Conservation (phyloP, 2,888 invertebrate species). For the Anagyrus pseudococci region DNA sequence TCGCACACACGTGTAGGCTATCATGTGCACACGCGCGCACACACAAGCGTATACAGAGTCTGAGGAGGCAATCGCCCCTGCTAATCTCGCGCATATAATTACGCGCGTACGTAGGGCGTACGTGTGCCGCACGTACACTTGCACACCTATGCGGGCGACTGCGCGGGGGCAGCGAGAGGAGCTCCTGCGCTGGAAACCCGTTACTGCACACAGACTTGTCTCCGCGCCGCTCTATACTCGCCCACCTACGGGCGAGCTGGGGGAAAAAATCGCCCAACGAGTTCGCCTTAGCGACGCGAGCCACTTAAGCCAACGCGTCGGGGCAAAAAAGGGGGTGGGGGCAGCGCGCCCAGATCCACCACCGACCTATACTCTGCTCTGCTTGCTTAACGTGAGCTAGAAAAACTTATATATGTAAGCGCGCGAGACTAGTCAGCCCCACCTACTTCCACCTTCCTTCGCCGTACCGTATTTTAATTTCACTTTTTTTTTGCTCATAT, state of each 20-base stretch:
- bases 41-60: neutral
- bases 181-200: neutral
- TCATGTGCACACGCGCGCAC: neutral
- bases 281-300: no score
- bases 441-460: no score
- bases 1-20: no score
- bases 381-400: no score
- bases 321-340: neutral
- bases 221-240: neutral
- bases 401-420: no score
- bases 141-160: neutral
- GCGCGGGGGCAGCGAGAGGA: neutral
- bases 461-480: no score
- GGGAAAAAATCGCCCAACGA: neutral
- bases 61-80: slow-evolving; percentile 1
- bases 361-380: no score
- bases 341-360: neutral
- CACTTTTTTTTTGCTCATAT: no score
- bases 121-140: neutral
- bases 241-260: neutral
- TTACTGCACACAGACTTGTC: slow-evolving; percentile 32
- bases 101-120: neutral
- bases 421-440: no score
- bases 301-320: no score
- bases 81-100: slow-evolving; percentile 31